Conservation (phyloP, 2,797 vertebrate species). For the Poeciliopsis paucimaculata region DNA sequence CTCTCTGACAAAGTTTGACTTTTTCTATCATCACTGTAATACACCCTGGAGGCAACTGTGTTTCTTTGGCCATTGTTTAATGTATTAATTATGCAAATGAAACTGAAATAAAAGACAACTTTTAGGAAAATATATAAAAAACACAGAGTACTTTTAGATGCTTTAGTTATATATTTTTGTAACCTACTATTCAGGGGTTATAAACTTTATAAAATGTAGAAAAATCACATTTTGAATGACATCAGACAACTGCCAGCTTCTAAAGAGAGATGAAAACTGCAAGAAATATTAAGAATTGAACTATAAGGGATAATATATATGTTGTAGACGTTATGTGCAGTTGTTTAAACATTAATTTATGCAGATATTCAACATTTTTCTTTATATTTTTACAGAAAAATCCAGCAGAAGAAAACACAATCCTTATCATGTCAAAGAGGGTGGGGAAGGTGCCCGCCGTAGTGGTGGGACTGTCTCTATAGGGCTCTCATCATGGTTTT, state of each 20-base stretch:
- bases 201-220: constrained; percentile 28
- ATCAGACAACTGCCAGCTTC: neutral
- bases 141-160: neutral
- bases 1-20: neutral
- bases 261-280: neutral
- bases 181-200: neutral
- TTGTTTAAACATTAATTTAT: neutral
- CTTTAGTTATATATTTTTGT: neutral
- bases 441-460: constrained; percentile 27
- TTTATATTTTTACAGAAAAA: constrained; percentile 34
- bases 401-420: constrained; percentile 69
- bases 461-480: constrained; percentile 52
- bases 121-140: neutral
- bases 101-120: neutral
- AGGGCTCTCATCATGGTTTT: constrained; percentile 71
- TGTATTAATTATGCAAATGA: constrained; percentile 28
- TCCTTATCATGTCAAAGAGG: constrained; percentile 14
- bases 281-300: neutral
- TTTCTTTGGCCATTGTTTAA: constrained; percentile 55
- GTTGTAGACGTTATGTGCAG: neutral
- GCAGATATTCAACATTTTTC: neutral
- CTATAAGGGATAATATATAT: neutral
- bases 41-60: constrained; percentile 43
- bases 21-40: neutral
- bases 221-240: constrained; percentile 25